Evolutionary conservation across 1,140 invertebrate species (phyloP).

Genomic region (Antheraea mylitta): DNA sequence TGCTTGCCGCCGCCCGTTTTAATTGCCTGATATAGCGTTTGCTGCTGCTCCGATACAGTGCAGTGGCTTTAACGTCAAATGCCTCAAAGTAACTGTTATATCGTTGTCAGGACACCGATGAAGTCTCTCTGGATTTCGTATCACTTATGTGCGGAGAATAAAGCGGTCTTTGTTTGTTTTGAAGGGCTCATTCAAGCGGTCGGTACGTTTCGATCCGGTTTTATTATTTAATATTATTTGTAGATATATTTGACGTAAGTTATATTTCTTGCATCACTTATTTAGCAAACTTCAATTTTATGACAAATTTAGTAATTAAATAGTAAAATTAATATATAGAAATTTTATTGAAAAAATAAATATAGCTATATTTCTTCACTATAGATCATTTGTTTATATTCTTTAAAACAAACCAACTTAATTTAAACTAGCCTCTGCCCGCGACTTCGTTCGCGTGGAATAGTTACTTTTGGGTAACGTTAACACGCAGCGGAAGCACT

Average conservation of each 20-base stretch:
- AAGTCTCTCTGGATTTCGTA: background rate
- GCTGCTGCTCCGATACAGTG: constrained; percentile 26
- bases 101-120: background rate
- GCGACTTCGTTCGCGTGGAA: too few relatives aligned
- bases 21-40: constrained; percentile 68
- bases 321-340: too few relatives aligned
- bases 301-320: too few relatives aligned
- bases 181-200: background rate
- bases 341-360: too few relatives aligned
- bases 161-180: constrained; percentile 2
- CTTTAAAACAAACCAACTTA: too few relatives aligned
- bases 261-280: background rate
- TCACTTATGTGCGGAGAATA: background rate
- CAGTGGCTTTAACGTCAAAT: constrained; percentile 54
- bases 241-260: background rate
- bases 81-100: constrained; percentile 4
- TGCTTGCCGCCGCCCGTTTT: constrained; percentile 61
- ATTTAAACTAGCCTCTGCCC: too few relatives aligned
- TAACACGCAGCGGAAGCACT: too few relatives aligned
- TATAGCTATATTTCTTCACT: too few relatives aligned
- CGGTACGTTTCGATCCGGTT: background rate
- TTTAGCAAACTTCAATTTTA: background rate
- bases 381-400: too few relatives aligned
- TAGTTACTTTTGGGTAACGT: too few relatives aligned
- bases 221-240: background rate